Evolutionary conservation across 1,140 invertebrate species (phyloP), one percentile per base, ranked within the genome.

Genomic region (Grapholita molesta): DNA sequence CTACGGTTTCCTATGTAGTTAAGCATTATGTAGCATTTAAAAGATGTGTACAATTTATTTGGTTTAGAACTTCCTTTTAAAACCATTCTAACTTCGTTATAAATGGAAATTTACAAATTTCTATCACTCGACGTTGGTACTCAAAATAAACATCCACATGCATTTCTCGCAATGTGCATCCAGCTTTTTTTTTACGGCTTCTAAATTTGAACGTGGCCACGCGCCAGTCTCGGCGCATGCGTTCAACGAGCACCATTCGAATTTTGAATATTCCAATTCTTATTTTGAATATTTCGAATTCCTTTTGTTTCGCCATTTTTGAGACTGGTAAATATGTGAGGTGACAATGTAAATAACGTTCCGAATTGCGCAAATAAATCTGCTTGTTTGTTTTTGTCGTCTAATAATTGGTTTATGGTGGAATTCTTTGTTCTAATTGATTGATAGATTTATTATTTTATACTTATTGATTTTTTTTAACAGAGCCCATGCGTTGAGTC

Each of bases 181-280:
- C 79, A 83, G 76, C 69, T 61, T 71, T 78, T 83, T n/a, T 74
- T 84, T 90, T 86, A 88, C 73, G 65, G 79, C 76, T 78, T 89
- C 88, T 90, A 90, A 88, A 75, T 90, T 86, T 80, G 86, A 80
- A 85, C 79, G 82, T 81, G 80, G 82, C 75, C 80, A 81, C 82
- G 80, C 81, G 85, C 85, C 88, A 90, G 88, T 90, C 72, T 75
- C 77, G 61, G 75, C 82, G 77, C 82, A 82, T 71, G 78, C 83
- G 82, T 72, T 69, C 73, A 70, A 72, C 75, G 80, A 81, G 78
- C 88, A 75, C 80, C 52, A 52, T 70, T 70, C 57, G 67, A 64
- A 69, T 69, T 64, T 64, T 25, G 30, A 57, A 55, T 55, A 61
- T 70, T 70, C 18, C 67, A 77, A 70, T 66, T 69, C 30, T 57